Percentiles rank a stretch among this genome's conserved stretches.
These are phyloP conservation scores for Macropis europaea DNA, from an alignment of 2,888 invertebrate genomes.

Conservation along the genomic window DNA sequence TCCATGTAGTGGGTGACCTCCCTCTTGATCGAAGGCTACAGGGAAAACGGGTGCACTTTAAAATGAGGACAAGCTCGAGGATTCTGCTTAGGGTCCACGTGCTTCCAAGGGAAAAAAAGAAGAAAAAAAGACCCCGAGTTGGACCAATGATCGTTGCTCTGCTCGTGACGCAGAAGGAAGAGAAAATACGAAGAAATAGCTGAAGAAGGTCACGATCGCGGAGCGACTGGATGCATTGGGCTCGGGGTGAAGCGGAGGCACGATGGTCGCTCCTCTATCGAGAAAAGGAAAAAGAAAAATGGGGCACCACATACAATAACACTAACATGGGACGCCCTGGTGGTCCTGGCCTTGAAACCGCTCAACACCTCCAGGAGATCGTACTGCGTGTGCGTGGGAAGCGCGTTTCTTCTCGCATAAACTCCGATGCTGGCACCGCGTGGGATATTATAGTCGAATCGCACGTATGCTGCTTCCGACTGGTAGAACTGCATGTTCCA, in stretches of 20 bases:
- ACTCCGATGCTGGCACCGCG: constrained; percentile 96
- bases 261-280: neutral
- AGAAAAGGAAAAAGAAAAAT: constrained; percentile 41
- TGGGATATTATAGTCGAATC: constrained; percentile 96
- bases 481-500: constrained; percentile 99
- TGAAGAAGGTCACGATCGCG: neutral
- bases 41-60: neutral
- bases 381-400: constrained; percentile 98
- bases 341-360: constrained; percentile 92
- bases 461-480: constrained; percentile 95
- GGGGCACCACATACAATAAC: constrained; percentile 72
- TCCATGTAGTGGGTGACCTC: constrained; percentile 97
- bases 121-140: constrained; percentile 10
- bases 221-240: neutral
- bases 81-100: neutral
- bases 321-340: constrained; percentile 93
- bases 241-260: neutral
- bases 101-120: constrained; percentile 10
- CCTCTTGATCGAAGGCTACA: constrained; percentile 91
- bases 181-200: constrained; percentile 4
- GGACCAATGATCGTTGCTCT: neutral
- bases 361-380: constrained; percentile 96
- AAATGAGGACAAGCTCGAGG: neutral
- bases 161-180: neutral
- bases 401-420: constrained; percentile 94